Evolutionary conservation across 2,797 vertebrate species (phyloP).

Genomic region (Hoplostethus mediterraneus): DNA sequence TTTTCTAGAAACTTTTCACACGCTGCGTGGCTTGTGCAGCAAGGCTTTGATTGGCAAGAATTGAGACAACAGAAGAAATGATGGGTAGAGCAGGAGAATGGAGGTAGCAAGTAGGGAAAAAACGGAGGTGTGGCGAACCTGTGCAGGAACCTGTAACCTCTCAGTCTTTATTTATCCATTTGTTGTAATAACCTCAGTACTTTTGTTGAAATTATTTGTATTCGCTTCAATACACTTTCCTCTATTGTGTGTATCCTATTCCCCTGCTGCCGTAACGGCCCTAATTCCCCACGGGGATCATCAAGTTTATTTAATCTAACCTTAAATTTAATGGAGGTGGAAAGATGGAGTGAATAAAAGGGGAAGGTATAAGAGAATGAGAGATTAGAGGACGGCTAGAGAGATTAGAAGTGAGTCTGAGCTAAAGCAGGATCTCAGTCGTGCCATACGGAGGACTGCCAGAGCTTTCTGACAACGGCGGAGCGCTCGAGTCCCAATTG

Average conservation of each 20-base stretch:
- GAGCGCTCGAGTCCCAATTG: not conserved
- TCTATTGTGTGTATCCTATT: not conserved
- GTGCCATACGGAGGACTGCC: not conserved
- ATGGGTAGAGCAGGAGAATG: not conserved
- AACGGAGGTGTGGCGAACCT: no score
- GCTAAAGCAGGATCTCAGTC: not conserved
- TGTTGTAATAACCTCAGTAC: not conserved
- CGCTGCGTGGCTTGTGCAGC: not conserved
- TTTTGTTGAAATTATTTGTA: not conserved
- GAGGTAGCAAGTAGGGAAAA: not conserved
- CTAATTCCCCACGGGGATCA: constrained; percentile 7
- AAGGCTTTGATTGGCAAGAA: not conserved
- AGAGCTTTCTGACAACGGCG: not conserved
- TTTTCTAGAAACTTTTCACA: not conserved
- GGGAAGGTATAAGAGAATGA: not conserved
- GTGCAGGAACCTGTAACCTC: no score
- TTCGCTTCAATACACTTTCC: not conserved
- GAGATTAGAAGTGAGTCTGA: not conserved
- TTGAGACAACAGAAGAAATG: not conserved
- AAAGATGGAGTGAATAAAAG: not conserved
- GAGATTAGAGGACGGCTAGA: constrained; percentile 10
- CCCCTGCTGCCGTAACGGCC: not conserved
- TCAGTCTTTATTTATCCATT: not conserved
- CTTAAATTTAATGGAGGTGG: constrained; percentile 11
- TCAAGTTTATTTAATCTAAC: constrained; percentile 7